These are phyloP conservation scores for Drosophila crucigera DNA, from an alignment of 2,888 invertebrate species.

Conservation along the genomic window DNA sequence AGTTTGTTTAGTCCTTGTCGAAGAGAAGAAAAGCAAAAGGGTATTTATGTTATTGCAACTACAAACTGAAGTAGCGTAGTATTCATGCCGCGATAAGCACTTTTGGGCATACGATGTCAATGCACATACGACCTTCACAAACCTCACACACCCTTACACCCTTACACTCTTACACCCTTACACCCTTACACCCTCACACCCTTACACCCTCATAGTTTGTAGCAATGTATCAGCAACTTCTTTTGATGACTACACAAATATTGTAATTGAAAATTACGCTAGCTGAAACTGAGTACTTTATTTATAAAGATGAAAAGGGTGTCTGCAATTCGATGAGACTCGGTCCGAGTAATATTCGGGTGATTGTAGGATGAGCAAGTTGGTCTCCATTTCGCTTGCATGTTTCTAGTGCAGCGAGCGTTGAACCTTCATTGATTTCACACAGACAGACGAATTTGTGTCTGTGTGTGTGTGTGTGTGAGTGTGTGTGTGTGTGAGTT, in stretches of 20 bases:
- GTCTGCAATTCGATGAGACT: neutral
- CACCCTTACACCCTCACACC: neutral
- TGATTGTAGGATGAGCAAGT: constrained; percentile 8
- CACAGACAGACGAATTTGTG: constrained; percentile 27
- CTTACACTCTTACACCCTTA: neutral
- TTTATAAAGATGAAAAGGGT: neutral
- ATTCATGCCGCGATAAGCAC: constrained; percentile 13
- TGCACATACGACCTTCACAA: constrained; percentile 36
- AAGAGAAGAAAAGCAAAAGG: neutral
- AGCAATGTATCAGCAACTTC: neutral
- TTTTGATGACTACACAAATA: neutral
- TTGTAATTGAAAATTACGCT: too few relatives aligned
- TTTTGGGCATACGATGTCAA: constrained; percentile 24
- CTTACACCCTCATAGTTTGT: neutral
- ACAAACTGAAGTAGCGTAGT: neutral
- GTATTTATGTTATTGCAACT: constrained; percentile 5
- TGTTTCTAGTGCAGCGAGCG: constrained; percentile 50
- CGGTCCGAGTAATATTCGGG: neutral
- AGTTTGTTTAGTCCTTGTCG: neutral
- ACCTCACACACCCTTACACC: neutral
- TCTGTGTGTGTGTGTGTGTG: neutral
- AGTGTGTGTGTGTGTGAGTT: constrained; percentile 30
- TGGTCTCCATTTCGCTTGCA: constrained; percentile 35
- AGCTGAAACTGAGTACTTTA: neutral
- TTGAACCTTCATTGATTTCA: constrained; percentile 74